Conservation (phyloP, 1,140 invertebrate species). For the Brachystomella parvula region DNA sequence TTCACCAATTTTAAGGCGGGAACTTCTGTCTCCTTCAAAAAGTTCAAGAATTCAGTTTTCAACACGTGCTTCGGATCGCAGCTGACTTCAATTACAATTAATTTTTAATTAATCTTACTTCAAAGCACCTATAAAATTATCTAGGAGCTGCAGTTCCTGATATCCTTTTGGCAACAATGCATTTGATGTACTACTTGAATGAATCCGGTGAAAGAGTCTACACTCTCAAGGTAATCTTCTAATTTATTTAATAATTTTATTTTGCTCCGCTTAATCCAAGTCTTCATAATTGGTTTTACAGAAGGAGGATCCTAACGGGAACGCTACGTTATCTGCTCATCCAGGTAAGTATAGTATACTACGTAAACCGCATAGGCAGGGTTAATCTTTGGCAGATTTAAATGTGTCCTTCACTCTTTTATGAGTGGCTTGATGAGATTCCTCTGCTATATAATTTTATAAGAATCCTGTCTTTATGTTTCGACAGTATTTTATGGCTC, state of each 20-base stretch:
- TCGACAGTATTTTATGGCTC: slow-evolving; percentile 4
- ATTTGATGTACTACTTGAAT: slow-evolving; percentile 65
- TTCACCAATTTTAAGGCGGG: too few relatives aligned
- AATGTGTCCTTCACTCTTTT: neutral
- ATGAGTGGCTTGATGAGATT: neutral
- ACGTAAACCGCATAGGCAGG: neutral
- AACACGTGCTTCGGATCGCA: too few relatives aligned
- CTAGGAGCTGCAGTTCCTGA: too few relatives aligned
- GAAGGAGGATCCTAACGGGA: slow-evolving; percentile 64
- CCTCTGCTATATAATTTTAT: neutral
- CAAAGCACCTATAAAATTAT: too few relatives aligned
- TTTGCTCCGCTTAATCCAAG: neutral
- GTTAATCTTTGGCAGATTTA: neutral
- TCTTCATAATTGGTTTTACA: slow-evolving; percentile 44
- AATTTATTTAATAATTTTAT: slow-evolving; percentile 8
- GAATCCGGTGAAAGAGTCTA: slow-evolving; percentile 61
- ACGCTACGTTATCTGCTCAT: slow-evolving; percentile 78
- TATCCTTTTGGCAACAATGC: too few relatives aligned
- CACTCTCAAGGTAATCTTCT: slow-evolving; percentile 56
- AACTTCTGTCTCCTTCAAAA: too few relatives aligned
- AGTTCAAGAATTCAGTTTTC: slow-evolving; percentile 23
- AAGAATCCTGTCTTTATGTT: neutral
- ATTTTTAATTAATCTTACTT: too few relatives aligned
- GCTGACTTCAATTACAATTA: too few relatives aligned
- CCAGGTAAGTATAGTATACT: slow-evolving; percentile 52